These are phyloP conservation scores for Melopsittacus undulatus DNA, from an alignment of 2,797 vertebrate genomes.

Conservation along the genomic window DNA sequence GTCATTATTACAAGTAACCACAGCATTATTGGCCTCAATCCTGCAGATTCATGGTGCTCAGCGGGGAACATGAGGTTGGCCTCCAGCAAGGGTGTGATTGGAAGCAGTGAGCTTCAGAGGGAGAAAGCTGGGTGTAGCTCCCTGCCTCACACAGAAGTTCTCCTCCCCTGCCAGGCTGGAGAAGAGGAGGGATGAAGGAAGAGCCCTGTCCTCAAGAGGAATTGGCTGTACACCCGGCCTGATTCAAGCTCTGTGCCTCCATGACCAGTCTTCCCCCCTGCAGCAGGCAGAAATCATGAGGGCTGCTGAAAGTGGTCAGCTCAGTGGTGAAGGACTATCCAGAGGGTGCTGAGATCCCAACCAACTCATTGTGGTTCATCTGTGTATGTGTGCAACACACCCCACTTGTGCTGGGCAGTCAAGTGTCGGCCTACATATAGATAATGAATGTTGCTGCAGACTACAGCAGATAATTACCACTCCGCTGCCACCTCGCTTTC, in stretches of 20 bases:
- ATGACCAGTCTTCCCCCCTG: background rate
- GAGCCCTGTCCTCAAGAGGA: background rate
- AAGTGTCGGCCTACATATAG: background rate
- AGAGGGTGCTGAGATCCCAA: background rate
- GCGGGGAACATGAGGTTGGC: conserved; percentile 1
- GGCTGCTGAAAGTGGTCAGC: background rate
- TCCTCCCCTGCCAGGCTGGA: conserved; percentile 1
- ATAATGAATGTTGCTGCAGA: background rate
- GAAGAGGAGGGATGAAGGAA: background rate
- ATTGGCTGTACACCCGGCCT: background rate
- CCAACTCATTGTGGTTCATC: rapidly evolving
- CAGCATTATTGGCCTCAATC: conserved; percentile 29
- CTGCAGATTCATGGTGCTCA: conserved; percentile 57
- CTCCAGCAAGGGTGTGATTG: conserved; percentile 43
- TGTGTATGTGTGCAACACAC: rapidly evolving
- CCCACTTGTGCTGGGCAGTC: background rate
- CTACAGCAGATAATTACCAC: background rate
- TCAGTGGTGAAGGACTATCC: background rate
- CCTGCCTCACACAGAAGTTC: background rate
- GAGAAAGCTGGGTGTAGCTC: conserved; percentile 21
- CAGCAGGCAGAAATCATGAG: background rate
- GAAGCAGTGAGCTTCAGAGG: conserved; percentile 26
- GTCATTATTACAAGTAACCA: conserved; percentile 49
- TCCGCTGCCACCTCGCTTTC: background rate
- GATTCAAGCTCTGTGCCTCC: background rate